These are phyloP conservation scores for Pseudorasbora parva DNA, from an alignment of 2,113 vertebrate genomes.

Conservation along the genomic window DNA sequence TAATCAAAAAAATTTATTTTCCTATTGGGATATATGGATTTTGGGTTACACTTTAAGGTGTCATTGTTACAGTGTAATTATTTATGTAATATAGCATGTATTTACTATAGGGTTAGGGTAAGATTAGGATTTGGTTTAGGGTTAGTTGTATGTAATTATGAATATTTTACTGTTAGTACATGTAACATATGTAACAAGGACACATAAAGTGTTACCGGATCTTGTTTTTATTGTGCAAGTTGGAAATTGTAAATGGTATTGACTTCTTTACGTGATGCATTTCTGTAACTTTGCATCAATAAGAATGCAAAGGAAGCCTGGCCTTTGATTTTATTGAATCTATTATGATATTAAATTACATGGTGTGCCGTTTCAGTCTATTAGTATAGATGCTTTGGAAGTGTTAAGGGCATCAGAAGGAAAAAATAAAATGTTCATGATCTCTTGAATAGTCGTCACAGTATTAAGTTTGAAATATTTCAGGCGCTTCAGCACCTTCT, in stretches of 20 bases:
- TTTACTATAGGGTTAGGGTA: too few species aligned
- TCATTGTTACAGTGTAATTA: too few species aligned
- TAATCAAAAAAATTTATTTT: background rate
- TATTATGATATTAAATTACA: background rate
- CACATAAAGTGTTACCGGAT: too few species aligned
- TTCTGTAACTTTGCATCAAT: background rate
- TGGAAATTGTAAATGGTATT: background rate
- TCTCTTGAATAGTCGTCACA: background rate
- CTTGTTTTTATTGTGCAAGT: background rate
- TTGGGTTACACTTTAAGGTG: too few species aligned
- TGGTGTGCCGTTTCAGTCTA: background rate
- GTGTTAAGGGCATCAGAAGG: background rate
- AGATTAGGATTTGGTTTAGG: too few species aligned
- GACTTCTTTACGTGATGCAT: background rate
- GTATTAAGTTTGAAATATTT: background rate
- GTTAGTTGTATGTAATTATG: too few species aligned
- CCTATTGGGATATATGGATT: background rate
- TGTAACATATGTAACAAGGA: too few species aligned
- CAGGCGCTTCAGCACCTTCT: too few species aligned
- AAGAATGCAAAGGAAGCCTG: background rate
- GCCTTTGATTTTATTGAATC: background rate
- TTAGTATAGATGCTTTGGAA: background rate
- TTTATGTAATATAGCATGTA: too few species aligned
- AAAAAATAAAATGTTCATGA: too few species aligned
- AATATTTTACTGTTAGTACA: too few species aligned